These are phyloP conservation scores for Phycodurus eques DNA, from an alignment of 2,113 vertebrate genomes.

Conservation along the genomic window DNA sequence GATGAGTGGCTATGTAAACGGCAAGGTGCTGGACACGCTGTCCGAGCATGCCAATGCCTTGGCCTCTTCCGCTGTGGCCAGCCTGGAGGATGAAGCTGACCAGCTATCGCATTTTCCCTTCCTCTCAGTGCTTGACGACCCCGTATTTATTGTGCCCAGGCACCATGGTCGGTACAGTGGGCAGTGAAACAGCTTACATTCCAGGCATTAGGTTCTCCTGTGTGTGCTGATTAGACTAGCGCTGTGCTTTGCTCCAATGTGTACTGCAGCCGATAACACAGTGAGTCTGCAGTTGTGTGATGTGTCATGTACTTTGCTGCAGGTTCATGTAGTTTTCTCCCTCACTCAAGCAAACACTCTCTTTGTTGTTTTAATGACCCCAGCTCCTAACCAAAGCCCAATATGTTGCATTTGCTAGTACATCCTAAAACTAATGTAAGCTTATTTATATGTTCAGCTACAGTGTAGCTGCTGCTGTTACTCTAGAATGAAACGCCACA, in stretches of 20 bases:
- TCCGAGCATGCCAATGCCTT: slow-evolving; percentile 88
- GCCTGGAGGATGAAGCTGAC: slow-evolving; percentile 84
- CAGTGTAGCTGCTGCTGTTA: slow-evolving; percentile 8
- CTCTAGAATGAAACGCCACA: slow-evolving; percentile 6
- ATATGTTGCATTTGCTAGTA: slow-evolving; percentile 15
- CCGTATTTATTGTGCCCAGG: slow-evolving; percentile 79
- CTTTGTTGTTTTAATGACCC: slow-evolving; percentile 17
- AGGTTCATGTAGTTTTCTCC: slow-evolving; percentile 22
- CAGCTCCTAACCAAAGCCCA: slow-evolving; percentile 28
- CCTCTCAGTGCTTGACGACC: slow-evolving; percentile 80
- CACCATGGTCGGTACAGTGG: slow-evolving; percentile 86
- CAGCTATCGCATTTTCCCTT: slow-evolving; percentile 85
- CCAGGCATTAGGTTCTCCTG: slow-evolving; percentile 23
- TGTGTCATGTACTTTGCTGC: slow-evolving; percentile 31
- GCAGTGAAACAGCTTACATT: slow-evolving; percentile 5
- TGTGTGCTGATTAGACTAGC: slow-evolving; percentile 39
- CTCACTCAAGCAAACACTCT: slow-evolving; percentile 7
- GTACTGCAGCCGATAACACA: slow-evolving; percentile 24
- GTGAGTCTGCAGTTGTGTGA: slow-evolving; percentile 24
- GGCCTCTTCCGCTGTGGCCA: slow-evolving; percentile 83
- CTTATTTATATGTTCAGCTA: slow-evolving; percentile 11
- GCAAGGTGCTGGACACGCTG: slow-evolving; percentile 82
- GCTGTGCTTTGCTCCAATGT: slow-evolving; percentile 36
- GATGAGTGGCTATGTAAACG: slow-evolving; percentile 86
- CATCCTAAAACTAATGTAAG: slow-evolving; percentile 18